Percentiles rank a stretch among this genome's conserved stretches.
phyloP scores from a whole-genome alignment of 2,797 vertebrate genomes.

The Borostomias antarcticus region DNA sequence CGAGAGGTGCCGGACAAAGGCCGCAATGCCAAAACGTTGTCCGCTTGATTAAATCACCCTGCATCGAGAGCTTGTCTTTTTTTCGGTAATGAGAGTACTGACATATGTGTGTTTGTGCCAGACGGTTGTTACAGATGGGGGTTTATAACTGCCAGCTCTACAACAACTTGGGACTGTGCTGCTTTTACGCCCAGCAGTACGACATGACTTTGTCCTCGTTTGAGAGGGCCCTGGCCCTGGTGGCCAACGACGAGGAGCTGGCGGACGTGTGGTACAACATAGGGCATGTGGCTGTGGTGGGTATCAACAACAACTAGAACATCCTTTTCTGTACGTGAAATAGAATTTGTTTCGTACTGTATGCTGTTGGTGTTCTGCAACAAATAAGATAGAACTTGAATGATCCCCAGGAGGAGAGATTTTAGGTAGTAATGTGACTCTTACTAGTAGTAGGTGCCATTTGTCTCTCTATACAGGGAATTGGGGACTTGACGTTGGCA shows the following conservation, averaged over 20 bases:
- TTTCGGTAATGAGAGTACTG: background rate
- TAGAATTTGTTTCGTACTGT: background rate
- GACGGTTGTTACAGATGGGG: conserved; percentile 96
- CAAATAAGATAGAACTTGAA: no score
- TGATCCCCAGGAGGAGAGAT: no score
- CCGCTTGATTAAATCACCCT: no score
- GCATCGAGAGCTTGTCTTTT: background rate
- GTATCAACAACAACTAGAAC: conserved; percentile 40
- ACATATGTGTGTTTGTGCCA: conserved; percentile 48
- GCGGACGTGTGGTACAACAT: conserved; percentile 98
- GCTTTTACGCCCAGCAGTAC: conserved; percentile 99
- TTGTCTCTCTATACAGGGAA: conserved; percentile 79
- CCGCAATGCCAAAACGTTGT: no score
- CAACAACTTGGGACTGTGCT: conserved; percentile 97
- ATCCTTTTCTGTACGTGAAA: background rate
- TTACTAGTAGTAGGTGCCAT: no score
- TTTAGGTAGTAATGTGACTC: no score
- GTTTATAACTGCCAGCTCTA: conserved; percentile 97
- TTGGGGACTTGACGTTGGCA: conserved; percentile 88
- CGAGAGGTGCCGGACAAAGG: no score
- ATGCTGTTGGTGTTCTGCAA: no score
- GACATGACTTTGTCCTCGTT: conserved; percentile 97
- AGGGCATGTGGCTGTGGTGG: conserved; percentile 93
- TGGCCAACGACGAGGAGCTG: conserved; percentile 87
- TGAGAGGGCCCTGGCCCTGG: conserved; percentile 90